phyloP scores from a whole-genome alignment of 2,113 vertebrate species.

The Gambusia holbrooki region DNA sequence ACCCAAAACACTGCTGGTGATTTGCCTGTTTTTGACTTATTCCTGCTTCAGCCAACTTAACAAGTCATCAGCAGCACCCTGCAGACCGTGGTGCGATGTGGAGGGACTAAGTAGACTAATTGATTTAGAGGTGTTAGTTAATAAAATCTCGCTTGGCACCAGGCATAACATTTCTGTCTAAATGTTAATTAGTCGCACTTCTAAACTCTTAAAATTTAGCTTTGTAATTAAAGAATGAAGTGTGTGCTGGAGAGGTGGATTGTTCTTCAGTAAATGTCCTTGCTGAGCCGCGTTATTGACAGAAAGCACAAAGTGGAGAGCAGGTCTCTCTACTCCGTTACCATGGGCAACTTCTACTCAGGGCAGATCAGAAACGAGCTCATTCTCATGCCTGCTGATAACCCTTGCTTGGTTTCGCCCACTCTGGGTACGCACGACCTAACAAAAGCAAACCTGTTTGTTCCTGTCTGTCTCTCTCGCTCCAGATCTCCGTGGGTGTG shows the following conservation, averaged over 20 bases:
- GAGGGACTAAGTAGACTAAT: background rate
- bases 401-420: constrained; percentile 27
- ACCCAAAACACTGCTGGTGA: background rate
- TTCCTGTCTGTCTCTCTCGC: constrained; percentile 27
- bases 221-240: background rate
- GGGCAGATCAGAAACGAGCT: constrained; percentile 57
- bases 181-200: background rate
- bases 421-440: constrained; percentile 39
- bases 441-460: constrained; percentile 44
- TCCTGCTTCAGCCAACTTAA: background rate
- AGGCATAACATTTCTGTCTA: background rate
- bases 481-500: constrained; percentile 79
- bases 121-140: background rate
- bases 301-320: constrained; percentile 42
- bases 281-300: constrained; percentile 41
- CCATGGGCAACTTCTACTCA: constrained; percentile 65
- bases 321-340: constrained; percentile 51
- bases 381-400: constrained; percentile 59
- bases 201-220: background rate
- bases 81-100: background rate
- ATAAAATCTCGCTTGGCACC: background rate
- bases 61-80: background rate
- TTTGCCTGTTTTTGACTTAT: background rate
- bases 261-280: constrained; percentile 22
- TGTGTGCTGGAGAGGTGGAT: background rate